Conservation (phyloP, 2,113 vertebrate genomes). For the Trematocara variabile region DNA sequence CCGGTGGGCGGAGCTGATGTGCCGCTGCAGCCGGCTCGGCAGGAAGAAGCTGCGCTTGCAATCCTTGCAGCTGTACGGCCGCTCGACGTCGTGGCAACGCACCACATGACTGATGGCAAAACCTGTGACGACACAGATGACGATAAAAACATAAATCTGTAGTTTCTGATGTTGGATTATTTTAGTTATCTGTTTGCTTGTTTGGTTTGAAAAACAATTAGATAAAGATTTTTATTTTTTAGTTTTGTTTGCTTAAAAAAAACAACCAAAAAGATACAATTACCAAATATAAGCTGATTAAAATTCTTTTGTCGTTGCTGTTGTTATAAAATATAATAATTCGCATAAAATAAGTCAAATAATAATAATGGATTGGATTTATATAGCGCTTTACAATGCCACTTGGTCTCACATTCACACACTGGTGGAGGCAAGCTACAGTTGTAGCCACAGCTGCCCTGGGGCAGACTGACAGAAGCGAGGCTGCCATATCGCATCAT, state of each 20-base stretch:
- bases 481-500: too few species aligned
- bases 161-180: neutral
- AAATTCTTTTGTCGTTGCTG: neutral
- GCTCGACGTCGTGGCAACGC: slow-evolving; percentile 40
- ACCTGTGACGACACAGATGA: slow-evolving; percentile 7
- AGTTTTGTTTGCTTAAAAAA: neutral
- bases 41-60: slow-evolving; percentile 53
- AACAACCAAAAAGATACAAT: neutral
- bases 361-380: too few species aligned
- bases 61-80: slow-evolving; percentile 28
- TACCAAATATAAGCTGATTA: neutral
- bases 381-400: too few species aligned
- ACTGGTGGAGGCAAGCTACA: too few species aligned
- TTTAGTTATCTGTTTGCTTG: neutral
- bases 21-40: slow-evolving; percentile 56
- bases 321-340: neutral
- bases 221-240: neutral
- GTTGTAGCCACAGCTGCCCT: too few species aligned
- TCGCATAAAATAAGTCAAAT: neutral
- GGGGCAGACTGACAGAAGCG: too few species aligned
- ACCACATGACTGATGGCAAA: slow-evolving; percentile 57
- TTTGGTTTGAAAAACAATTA: neutral
- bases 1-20: slow-evolving; percentile 29
- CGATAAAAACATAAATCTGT: neutral
- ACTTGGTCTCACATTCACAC: too few species aligned